A percentile compares a stretch with the other conserved stretches of the same genome.
Conservation (phyloP, 2,797 vertebrate species). For the Lepus townsendii region DNA sequence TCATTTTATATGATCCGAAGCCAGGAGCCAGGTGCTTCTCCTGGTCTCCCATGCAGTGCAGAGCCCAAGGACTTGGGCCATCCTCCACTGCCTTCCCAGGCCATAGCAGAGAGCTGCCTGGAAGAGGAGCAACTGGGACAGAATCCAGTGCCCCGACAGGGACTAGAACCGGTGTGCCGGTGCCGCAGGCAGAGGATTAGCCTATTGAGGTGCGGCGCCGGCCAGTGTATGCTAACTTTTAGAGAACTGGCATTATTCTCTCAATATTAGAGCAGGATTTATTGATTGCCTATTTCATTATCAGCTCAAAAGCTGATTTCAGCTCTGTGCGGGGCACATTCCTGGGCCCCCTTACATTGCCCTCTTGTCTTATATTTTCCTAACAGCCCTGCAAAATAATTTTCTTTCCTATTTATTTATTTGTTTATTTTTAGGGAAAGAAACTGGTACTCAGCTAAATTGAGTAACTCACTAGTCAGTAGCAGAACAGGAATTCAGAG, state of each 20-base stretch:
- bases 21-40: too few species aligned
- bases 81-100: too few species aligned
- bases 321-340: neutral
- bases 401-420: neutral
- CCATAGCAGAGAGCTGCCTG: too few species aligned
- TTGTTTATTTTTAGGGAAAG: neutral
- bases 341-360: neutral
- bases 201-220: too few species aligned
- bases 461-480: slow-evolving; percentile 16
- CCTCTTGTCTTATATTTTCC: neutral
- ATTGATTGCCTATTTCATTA: neutral
- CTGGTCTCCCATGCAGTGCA: too few species aligned
- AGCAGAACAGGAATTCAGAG: slow-evolving; percentile 19
- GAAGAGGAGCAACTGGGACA: too few species aligned
- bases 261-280: neutral
- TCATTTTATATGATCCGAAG: neutral
- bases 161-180: too few species aligned
- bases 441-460: slow-evolving; percentile 12
- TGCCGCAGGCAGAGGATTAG: too few species aligned
- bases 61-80: too few species aligned
- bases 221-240: neutral
- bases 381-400: neutral
- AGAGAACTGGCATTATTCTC: neutral
- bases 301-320: neutral
- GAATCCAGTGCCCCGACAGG: too few species aligned